phyloP scores from a whole-genome alignment of 2,113 vertebrate species.

The Herpetotheres cachinnans region DNA sequence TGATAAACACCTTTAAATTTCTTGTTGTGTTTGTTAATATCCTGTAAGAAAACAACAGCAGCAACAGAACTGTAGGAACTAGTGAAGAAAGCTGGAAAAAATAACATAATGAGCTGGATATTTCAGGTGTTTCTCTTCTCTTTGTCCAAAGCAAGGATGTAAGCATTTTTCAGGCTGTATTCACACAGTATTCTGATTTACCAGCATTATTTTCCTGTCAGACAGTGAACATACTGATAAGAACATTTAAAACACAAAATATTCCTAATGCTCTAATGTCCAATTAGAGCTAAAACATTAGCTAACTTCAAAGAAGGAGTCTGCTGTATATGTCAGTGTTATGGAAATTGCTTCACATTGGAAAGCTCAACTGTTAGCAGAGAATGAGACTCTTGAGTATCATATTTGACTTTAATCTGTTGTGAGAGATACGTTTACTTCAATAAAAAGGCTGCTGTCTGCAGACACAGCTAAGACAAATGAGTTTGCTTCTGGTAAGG shows the following conservation, averaged over 20 bases:
- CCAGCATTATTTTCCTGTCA: background rate
- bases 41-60: background rate
- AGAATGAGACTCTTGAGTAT: background rate
- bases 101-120: background rate
- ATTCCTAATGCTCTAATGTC: background rate
- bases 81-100: background rate
- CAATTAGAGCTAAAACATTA: background rate
- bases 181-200: background rate
- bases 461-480: background rate
- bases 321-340: background rate
- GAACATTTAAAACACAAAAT: conserved; percentile 1
- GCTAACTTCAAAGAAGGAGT: background rate
- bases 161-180: background rate
- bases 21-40: background rate
- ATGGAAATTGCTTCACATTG: background rate
- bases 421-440: background rate
- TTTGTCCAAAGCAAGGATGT: background rate
- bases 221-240: background rate
- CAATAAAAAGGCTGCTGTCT: background rate
- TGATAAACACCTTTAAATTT: background rate
- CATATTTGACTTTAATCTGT: background rate
- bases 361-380: background rate
- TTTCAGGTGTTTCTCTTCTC: background rate
- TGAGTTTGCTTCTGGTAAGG: background rate
- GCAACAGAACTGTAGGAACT: background rate